These are phyloP conservation scores for Cossypha niveicapilla DNA, from an alignment of 2,797 vertebrate species.

Conservation along the genomic window DNA sequence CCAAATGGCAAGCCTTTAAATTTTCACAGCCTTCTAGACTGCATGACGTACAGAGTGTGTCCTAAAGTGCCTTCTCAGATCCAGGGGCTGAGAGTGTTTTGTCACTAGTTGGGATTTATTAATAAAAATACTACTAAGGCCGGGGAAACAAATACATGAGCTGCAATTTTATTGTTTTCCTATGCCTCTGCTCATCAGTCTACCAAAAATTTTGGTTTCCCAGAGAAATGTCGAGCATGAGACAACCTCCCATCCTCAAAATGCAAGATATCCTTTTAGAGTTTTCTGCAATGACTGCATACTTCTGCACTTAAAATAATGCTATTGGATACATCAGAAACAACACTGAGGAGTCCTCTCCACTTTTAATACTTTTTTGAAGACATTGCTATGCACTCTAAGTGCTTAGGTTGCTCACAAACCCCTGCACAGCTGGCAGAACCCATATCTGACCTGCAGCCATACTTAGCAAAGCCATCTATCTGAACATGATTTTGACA, in stretches of 20 bases:
- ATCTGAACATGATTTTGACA: neutral
- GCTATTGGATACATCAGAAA: neutral
- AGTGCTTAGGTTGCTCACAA: neutral
- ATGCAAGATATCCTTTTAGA: neutral
- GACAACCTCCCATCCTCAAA: neutral
- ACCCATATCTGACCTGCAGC: neutral
- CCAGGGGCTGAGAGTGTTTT: neutral
- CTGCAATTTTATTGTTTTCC: neutral
- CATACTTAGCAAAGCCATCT: neutral
- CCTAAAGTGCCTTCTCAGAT: neutral
- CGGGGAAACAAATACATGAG: neutral
- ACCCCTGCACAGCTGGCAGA: neutral
- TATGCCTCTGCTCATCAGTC: neutral
- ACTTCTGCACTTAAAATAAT: neutral
- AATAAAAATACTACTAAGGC: neutral
- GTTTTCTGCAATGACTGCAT: neutral
- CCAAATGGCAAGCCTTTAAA: neutral
- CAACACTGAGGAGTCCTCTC: neutral
- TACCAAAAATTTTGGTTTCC: neutral
- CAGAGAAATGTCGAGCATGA: rapidly evolving
- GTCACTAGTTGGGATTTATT: neutral
- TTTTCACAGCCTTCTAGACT: neutral
- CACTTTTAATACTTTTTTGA: neutral
- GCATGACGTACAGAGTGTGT: neutral
- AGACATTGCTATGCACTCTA: neutral